phyloP scores from a whole-genome alignment of 1,140 invertebrate genomes.

The Rhynchophorus ferrugineus region DNA sequence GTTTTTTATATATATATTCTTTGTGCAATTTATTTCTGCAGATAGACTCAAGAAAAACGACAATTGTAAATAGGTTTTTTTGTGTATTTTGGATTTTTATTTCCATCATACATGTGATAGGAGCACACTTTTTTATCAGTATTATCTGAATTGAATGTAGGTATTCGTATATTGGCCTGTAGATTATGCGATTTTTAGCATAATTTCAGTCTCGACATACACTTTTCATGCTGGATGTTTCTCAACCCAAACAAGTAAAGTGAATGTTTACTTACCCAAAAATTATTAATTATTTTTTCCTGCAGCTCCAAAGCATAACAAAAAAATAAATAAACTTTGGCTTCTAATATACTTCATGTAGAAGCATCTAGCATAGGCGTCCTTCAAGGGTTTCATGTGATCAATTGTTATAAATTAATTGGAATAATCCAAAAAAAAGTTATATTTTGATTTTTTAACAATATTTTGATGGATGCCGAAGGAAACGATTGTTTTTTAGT shows the following conservation, averaged over 20 bases:
- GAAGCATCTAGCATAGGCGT: too few species aligned
- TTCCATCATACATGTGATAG: conserved; percentile 25
- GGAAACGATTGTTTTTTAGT: too few species aligned
- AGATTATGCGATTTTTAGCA: conserved; percentile 3
- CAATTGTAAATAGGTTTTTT: conserved; percentile 25
- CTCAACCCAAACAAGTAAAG: not conserved
- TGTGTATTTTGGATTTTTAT: conserved; percentile 21
- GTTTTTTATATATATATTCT: conserved; percentile 3
- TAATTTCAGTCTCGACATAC: not conserved
- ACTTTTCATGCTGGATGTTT: not conserved
- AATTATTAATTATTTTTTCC: too few species aligned
- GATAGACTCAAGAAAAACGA: conserved; percentile 10
- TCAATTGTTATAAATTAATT: too few species aligned
- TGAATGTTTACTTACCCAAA: conserved; percentile 3
- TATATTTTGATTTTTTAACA: too few species aligned
- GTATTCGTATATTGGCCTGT: conserved; percentile 10
- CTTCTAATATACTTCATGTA: too few species aligned
- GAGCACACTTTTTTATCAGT: conserved; percentile 29
- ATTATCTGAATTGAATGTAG: conserved; percentile 28
- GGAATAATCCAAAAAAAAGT: too few species aligned
- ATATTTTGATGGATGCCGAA: too few species aligned
- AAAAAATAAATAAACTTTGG: too few species aligned
- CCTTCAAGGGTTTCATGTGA: too few species aligned
- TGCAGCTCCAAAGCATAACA: too few species aligned
- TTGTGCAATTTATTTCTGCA: conserved; percentile 28